phyloP scores from a whole-genome alignment of 2,888 invertebrate genomes.

The Tetragonula carbonaria region DNA sequence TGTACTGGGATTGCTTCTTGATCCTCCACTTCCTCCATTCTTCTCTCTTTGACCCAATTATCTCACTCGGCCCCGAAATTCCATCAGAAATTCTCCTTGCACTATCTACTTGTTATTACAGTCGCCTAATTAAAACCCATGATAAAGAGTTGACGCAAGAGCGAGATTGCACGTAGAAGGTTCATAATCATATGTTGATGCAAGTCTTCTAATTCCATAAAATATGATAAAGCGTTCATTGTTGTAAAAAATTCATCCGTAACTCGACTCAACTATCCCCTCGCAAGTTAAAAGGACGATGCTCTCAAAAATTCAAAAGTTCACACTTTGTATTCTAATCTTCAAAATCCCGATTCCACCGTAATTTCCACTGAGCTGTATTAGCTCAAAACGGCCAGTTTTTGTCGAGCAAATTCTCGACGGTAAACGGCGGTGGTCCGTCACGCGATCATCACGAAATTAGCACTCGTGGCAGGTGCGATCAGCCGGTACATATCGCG shows the following conservation, averaged over 20 bases:
- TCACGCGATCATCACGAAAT: conserved; percentile 31
- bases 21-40: background rate
- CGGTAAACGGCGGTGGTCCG: too few species aligned
- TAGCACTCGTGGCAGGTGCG: conserved; percentile 55
- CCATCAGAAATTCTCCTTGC: background rate
- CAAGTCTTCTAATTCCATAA: background rate
- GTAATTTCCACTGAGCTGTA: too few species aligned
- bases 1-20: background rate
- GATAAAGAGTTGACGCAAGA: background rate
- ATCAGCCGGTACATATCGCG: conserved; percentile 34
- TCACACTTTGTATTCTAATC: too few species aligned
- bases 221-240: background rate
- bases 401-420: too few species aligned
- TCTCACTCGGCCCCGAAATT: background rate
- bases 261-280: too few species aligned
- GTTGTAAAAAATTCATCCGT: background rate
- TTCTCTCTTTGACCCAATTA: background rate
- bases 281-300: too few species aligned
- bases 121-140: too few species aligned
- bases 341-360: too few species aligned
- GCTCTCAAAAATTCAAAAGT: too few species aligned
- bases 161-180: background rate
- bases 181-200: background rate
- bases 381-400: too few species aligned
- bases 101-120: background rate